These are phyloP conservation scores for Clarias fuscus DNA, from an alignment of 2,797 vertebrate genomes.

Conservation along the genomic window DNA sequence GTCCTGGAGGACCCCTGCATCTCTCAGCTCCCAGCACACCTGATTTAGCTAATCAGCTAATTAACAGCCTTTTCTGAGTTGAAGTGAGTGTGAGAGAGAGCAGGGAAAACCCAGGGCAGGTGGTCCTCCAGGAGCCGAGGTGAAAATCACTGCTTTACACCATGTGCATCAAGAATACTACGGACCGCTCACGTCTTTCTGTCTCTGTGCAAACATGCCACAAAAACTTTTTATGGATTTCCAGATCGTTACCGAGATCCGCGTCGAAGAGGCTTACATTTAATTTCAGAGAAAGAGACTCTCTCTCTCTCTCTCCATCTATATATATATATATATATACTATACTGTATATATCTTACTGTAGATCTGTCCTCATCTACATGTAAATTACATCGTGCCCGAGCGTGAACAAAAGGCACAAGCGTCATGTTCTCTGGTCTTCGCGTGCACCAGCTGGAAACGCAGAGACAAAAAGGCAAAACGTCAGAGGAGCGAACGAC, in stretches of 20 bases:
- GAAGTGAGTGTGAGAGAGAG: too few species aligned
- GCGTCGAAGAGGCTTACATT: conserved; percentile 15
- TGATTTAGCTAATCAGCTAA: too few species aligned
- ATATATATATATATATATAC: too few species aligned
- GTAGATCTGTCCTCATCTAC: conserved; percentile 27
- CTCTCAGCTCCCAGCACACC: background rate
- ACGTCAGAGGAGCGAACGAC: background rate
- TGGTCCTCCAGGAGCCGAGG: too few species aligned
- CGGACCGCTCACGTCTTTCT: background rate
- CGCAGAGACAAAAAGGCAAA: background rate
- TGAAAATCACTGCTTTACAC: too few species aligned
- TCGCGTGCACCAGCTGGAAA: background rate
- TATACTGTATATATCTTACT: background rate
- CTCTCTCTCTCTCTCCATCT: background rate
- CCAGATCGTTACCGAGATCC: background rate
- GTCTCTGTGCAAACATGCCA: background rate
- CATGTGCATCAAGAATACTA: too few species aligned
- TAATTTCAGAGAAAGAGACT: background rate
- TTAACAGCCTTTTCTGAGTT: too few species aligned
- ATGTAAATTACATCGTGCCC: background rate
- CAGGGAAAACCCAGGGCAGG: too few species aligned
- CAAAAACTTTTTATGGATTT: background rate
- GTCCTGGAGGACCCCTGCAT: too few species aligned
- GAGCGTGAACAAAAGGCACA: background rate
- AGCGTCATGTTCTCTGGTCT: background rate